A percentile compares a stretch with the other conserved stretches of the same genome.
Evolutionary conservation across 2,888 invertebrate species (phyloP).

Genomic region (Sarcophaga rosellei): DNA sequence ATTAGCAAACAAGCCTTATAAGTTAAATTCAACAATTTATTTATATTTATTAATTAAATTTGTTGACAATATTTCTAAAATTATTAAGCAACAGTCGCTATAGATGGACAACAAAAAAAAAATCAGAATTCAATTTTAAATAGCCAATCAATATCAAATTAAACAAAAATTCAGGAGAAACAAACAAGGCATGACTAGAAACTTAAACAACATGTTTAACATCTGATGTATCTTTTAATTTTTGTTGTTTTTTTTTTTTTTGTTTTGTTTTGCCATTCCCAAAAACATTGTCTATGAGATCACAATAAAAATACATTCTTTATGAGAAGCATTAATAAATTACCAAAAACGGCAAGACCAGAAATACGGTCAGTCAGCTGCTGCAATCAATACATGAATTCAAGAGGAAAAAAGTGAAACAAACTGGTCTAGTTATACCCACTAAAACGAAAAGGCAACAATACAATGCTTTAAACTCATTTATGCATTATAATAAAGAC

Average conservation of each 20-base stretch:
- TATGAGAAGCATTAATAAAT: conserved; percentile 36
- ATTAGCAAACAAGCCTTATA: background rate
- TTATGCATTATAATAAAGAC: conserved; percentile 9
- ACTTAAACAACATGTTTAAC: background rate
- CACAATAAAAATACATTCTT: conserved; percentile 33
- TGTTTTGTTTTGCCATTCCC: background rate
- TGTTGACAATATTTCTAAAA: too few species aligned
- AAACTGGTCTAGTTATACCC: conserved; percentile 38
- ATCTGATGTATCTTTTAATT: background rate
- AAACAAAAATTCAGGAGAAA: conserved; percentile 21
- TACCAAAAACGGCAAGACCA: conserved; percentile 50
- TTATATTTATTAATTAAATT: too few species aligned
- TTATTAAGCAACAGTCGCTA: too few species aligned
- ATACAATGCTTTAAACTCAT: conserved; percentile 12
- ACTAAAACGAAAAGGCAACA: conserved; percentile 10
- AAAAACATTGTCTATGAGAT: conserved; percentile 23
- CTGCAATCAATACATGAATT: background rate
- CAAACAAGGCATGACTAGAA: conserved; percentile 26
- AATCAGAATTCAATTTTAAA: background rate
- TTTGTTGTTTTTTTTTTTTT: background rate
- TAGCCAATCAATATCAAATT: conserved; percentile 35
- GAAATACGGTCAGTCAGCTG: background rate
- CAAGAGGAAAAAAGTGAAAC: background rate
- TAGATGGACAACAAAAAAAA: too few species aligned
- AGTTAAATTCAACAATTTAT: too few species aligned